These are phyloP conservation scores for Neodiprion pinetum DNA, from an alignment of 1,140 invertebrate genomes.

Conservation along the genomic window DNA sequence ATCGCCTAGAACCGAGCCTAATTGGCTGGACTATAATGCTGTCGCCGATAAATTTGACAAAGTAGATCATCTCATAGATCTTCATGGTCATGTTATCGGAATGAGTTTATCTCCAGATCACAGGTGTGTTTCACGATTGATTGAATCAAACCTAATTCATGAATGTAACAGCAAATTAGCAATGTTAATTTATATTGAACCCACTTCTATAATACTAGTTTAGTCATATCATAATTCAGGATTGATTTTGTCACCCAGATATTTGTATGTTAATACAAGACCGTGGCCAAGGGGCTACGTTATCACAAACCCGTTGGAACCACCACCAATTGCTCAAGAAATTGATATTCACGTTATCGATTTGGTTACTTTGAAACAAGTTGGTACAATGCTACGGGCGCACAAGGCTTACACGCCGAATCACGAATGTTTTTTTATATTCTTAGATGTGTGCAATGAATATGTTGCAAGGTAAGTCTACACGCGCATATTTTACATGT, in stretches of 20 bases:
- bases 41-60: constrained; percentile 79
- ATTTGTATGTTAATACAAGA: constrained; percentile 86
- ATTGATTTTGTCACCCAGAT: constrained; percentile 62
- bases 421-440: constrained; percentile 90
- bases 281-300: constrained; percentile 84
- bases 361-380: constrained; percentile 77
- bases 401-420: constrained; percentile 89
- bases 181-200: background rate
- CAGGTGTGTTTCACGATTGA: constrained; percentile 60
- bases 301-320: constrained; percentile 80
- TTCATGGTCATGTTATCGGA: constrained; percentile 90
- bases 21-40: constrained; percentile 74
- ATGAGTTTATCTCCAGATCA: constrained; percentile 89
- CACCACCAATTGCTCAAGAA: constrained; percentile 89
- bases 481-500: background rate
- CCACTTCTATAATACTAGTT: background rate
- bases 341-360: constrained; percentile 92
- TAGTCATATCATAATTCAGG: constrained; percentile 7
- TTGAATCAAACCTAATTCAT: background rate
- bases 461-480: constrained; percentile 81
- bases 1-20: constrained; percentile 64
- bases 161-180: background rate
- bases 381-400: constrained; percentile 83
- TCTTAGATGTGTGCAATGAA: constrained; percentile 84
- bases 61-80: constrained; percentile 84